phyloP scores from a whole-genome alignment of 2,888 invertebrate genomes.

The Herminia tarsipennalis region DNA sequence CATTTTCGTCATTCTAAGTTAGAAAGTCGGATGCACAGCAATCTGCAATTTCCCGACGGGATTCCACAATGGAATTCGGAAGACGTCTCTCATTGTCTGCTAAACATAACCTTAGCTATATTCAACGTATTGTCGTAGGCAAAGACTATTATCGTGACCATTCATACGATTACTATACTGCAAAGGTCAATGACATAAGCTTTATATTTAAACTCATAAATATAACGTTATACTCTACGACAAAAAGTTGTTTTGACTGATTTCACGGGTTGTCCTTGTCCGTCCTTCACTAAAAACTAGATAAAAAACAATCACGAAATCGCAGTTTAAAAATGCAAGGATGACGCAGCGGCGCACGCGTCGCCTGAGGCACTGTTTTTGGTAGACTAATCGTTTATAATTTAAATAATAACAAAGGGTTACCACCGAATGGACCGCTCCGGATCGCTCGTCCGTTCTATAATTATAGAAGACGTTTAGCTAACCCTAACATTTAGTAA shows the following conservation, averaged over 20 bases:
- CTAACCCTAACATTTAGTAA: conserved; percentile 34
- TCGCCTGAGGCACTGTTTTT: conserved; percentile 52
- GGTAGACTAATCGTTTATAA: conserved; percentile 62
- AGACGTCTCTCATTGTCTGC: conserved; percentile 53
- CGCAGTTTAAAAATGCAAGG: conserved; percentile 55
- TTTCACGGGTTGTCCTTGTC: conserved; percentile 45
- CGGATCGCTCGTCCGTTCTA: conserved; percentile 46
- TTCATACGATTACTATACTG: conserved; percentile 12
- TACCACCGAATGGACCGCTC: conserved; percentile 47
- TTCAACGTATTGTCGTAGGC: conserved; percentile 15
- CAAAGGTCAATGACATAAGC: conserved; percentile 36
- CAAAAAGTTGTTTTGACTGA: conserved; percentile 38
- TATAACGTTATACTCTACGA: conserved; percentile 19
- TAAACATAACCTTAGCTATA: conserved; percentile 25
- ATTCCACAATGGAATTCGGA: conserved; percentile 59
- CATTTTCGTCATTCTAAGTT: conserved; percentile 46
- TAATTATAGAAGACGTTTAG: conserved; percentile 54
- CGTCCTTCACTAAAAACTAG: conserved; percentile 56
- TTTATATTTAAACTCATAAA: conserved; percentile 21
- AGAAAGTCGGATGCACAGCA: conserved; percentile 49
- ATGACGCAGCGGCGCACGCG: conserved; percentile 59
- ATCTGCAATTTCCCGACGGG: conserved; percentile 62
- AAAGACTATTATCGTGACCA: conserved; percentile 22
- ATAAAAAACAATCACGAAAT: conserved; percentile 53
- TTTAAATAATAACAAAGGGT: conserved; percentile 68